phyloP scores from a whole-genome alignment of 2,797 vertebrate genomes.

The Agapornis canus region DNA sequence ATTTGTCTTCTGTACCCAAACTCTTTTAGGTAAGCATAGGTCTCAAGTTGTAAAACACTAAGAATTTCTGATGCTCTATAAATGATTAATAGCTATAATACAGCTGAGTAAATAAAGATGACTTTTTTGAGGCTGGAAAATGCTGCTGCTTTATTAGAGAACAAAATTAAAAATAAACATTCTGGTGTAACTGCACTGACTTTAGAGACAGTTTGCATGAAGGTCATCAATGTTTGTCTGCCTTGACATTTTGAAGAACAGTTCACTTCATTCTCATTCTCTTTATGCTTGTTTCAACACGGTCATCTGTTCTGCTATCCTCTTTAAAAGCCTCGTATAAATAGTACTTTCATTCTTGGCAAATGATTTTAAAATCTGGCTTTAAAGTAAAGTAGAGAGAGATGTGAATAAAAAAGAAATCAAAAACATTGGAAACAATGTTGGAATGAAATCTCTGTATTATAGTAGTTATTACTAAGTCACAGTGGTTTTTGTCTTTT shows the following conservation, averaged over 20 bases:
- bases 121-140: constrained; percentile 37
- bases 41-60: not conserved
- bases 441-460: not conserved
- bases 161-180: constrained; percentile 66
- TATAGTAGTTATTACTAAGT: not conserved
- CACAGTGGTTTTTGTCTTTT: not conserved
- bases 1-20: not conserved
- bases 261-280: not conserved
- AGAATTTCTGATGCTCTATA: not conserved
- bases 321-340: not conserved
- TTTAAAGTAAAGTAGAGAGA: not conserved
- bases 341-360: not conserved
- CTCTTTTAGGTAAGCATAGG: not conserved
- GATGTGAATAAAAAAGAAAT: not conserved
- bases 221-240: constrained; percentile 54
- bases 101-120: constrained; percentile 52
- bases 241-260: constrained; percentile 21
- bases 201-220: constrained; percentile 42
- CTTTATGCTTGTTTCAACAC: constrained; percentile 47
- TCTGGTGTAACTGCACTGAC: not conserved
- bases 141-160: constrained; percentile 39
- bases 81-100: constrained; percentile 51
- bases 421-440: not conserved
- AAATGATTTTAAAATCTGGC: not conserved
- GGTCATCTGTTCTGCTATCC: constrained; percentile 40